Evolutionary conservation across 2,797 vertebrate genomes (phyloP).

Genomic region (Cyprinella venusta): DNA sequence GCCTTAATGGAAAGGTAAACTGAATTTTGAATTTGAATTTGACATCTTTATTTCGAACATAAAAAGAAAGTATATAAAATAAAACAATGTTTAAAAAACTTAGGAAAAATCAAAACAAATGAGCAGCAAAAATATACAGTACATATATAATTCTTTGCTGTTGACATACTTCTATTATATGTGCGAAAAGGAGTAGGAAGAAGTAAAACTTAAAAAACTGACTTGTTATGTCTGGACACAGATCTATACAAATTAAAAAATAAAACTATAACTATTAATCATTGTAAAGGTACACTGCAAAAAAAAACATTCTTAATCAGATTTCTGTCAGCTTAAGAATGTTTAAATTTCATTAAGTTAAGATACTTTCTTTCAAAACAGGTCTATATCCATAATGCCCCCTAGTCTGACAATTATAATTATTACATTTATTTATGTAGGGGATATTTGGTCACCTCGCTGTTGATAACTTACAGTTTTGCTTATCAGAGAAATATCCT

Average conservation of each 20-base stretch:
- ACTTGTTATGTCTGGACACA: not conserved
- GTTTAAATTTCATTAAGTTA: too few species aligned
- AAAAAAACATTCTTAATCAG: not conserved
- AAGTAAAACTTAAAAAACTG: too few species aligned
- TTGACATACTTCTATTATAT: too few species aligned
- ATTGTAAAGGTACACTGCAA: not conserved
- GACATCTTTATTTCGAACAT: too few species aligned
- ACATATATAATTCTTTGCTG: too few species aligned
- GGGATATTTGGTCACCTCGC: not conserved
- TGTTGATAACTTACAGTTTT: not conserved
- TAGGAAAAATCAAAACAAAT: too few species aligned
- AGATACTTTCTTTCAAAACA: not conserved
- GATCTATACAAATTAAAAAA: not conserved
- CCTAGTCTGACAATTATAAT: not conserved
- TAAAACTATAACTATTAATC: not conserved
- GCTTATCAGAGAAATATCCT: not conserved
- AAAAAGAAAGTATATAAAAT: too few species aligned
- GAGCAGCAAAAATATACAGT: too few species aligned
- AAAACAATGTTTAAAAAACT: too few species aligned
- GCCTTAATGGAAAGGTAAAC: conserved; percentile 74
- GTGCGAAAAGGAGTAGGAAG: too few species aligned
- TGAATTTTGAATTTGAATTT: too few species aligned
- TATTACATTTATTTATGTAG: not conserved
- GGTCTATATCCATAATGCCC: not conserved
- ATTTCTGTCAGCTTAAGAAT: not conserved